Base-by-base conservation (phyloP, 2,113 vertebrate genomes). In the Benthochromis sp. region DNA sequence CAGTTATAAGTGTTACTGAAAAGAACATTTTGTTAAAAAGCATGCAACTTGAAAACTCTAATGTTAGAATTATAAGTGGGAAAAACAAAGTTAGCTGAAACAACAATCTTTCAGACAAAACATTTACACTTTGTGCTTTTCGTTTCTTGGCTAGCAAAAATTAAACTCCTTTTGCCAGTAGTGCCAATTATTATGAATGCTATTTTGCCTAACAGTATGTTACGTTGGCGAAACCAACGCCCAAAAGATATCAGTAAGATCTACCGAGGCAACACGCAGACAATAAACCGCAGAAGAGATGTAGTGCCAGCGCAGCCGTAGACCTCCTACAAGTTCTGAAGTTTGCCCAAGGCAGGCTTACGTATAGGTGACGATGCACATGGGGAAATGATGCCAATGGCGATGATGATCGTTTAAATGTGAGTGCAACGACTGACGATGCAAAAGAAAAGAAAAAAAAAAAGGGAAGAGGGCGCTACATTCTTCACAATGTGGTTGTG, bases 131-230 rank as follows among this genome's bases (percentile, higher is more conserved):
- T 94, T 93, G 92, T 95, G 94, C 93, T 96, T 95, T 95, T 95
- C 93, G 86, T 95, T 95, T 96, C 97, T 97, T 94, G 97, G 98
- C 97, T 98, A 97, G 97, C 97, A 97, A 97, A 97, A 97, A 96
- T 97, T 96, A 95, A 96, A 93, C 97, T 96, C 92, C 94, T 96
- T 98, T 96, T 97, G 97, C 98, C 97, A 97, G 98, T 97, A 97
- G 98, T 99, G 98, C 98, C 97, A 98, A 98, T 97, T 98, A 98
- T 97, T 97, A 97, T 97, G 97, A 98, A 98, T 98, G 97, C 97
- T 98, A 97, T 98, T 97, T 96, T 96, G 97, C 98, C 98, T 98
- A 97, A 97, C 91, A 94, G 90, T 93, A 93, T 93, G 90, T 94
- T 93, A 91, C 2, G 89, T 92, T 92, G 88, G 94, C 87, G 53